Conservation (phyloP, 2,888 invertebrate genomes). For the Cryptus viduatorius region DNA sequence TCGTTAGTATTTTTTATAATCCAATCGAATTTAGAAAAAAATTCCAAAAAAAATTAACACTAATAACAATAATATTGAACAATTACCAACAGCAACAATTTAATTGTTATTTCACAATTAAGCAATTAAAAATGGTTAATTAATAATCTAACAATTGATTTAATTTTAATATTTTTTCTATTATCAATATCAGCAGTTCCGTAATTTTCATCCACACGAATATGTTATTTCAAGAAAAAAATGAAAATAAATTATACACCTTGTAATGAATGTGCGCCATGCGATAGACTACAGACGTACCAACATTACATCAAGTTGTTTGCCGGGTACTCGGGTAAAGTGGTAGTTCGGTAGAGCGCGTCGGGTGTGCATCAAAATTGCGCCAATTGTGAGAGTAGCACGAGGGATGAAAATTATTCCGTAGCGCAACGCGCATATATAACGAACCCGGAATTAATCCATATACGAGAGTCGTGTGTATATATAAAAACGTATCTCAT, state of each 20-base stretch:
- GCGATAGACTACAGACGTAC: conserved; percentile 13
- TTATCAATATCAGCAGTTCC: not conserved
- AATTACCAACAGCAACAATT: too few species aligned
- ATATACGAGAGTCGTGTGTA: not conserved
- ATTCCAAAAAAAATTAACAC: too few species aligned
- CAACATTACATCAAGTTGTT: conserved; percentile 27
- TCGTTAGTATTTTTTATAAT: not conserved
- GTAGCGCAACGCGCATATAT: conserved; percentile 19
- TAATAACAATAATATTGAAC: too few species aligned
- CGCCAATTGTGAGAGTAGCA: conserved; percentile 38
- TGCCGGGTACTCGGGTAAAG: conserved; percentile 25
- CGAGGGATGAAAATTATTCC: conserved; percentile 39
- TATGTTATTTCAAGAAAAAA: not conserved
- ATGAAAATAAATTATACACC: not conserved
- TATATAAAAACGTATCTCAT: not conserved
- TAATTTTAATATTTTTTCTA: too few species aligned
- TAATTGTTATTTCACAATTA: too few species aligned
- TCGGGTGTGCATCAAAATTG: conserved; percentile 35
- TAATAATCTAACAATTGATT: too few species aligned
- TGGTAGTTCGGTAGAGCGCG: not conserved
- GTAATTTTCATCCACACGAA: not conserved
- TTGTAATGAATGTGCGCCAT: conserved; percentile 20
- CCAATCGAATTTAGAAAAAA: too few species aligned
- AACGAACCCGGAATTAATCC: not conserved
- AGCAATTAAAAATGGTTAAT: too few species aligned